Percentiles rank a stretch among this genome's conserved stretches.
Evolutionary conservation across 2,888 invertebrate genomes (phyloP).

Genomic region (Idaea biselata): DNA sequence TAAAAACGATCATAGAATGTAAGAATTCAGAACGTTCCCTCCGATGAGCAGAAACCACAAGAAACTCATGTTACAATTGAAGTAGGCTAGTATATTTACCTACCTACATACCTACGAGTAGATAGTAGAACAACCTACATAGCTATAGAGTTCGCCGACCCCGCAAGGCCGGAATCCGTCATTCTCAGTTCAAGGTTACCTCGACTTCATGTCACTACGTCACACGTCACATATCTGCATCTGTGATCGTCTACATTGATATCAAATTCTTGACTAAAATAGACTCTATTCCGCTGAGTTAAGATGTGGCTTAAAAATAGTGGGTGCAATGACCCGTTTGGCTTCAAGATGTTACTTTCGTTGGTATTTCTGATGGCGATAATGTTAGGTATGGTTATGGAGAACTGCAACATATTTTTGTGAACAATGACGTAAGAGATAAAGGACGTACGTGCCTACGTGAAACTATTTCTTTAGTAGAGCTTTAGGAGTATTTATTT

Average conservation of each 20-base stretch:
- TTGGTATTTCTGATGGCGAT: slow-evolving; percentile 58
- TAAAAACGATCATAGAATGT: too few relatives aligned
- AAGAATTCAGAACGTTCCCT: too few relatives aligned
- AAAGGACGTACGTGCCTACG: slow-evolving; percentile 12
- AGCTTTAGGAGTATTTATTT: background rate
- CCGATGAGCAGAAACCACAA: too few relatives aligned
- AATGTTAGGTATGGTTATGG: slow-evolving; percentile 45
- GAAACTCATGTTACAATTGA: background rate
- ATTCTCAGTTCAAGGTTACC: slow-evolving; percentile 74
- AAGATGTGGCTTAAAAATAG: slow-evolving; percentile 55
- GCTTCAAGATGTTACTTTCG: slow-evolving; percentile 67
- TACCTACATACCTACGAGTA: slow-evolving; percentile 32
- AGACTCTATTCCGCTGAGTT: slow-evolving; percentile 52
- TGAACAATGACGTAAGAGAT: slow-evolving; percentile 11
- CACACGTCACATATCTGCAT: slow-evolving; percentile 72
- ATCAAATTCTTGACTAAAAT: slow-evolving; percentile 51
- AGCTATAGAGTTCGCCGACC: slow-evolving; percentile 59
- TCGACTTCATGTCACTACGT: slow-evolving; percentile 50
- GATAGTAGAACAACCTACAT: slow-evolving; percentile 56
- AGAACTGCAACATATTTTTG: slow-evolving; percentile 19
- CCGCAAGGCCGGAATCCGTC: slow-evolving; percentile 78
- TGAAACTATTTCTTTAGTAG: background rate
- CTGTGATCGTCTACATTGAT: slow-evolving; percentile 75
- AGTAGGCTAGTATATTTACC: slow-evolving; percentile 4
- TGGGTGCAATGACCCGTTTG: slow-evolving; percentile 70